Percentiles rank a stretch among this genome's conserved stretches.
Evolutionary conservation across 92 coral and sea anemone genomes (phyloP).

Genomic region (Galaxea fascicularis): DNA sequence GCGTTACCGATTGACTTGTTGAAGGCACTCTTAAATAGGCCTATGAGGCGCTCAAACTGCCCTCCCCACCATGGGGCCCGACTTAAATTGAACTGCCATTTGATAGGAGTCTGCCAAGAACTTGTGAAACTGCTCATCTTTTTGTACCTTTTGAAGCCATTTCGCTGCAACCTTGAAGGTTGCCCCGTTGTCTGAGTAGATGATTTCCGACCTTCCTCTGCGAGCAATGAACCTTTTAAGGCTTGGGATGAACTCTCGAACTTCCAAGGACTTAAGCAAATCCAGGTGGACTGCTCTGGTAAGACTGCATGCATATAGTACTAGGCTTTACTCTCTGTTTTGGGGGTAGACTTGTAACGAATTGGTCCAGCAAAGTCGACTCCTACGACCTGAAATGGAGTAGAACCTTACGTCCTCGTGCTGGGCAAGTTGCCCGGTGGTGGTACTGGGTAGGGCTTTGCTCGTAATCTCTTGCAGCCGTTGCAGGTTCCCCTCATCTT

Average conservation of each 20-base stretch:
- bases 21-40: no score
- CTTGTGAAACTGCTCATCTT: neutral
- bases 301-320: no score
- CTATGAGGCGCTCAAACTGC: no score
- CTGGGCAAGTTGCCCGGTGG: constrained; percentile 31
- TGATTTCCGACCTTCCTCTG: neutral
- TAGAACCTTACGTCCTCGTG: no score
- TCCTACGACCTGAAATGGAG: neutral
- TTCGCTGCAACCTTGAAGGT: no score
- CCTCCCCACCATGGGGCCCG: no score
- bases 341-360: neutral
- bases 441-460: constrained; percentile 10
- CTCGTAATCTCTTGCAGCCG: constrained; percentile 16
- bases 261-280: neutral
- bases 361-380: no score
- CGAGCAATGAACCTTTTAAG: constrained; percentile 2
- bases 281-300: constrained; percentile 18
- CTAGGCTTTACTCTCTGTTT: no score
- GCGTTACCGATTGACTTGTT: no score
- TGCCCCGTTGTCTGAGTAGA: no score
- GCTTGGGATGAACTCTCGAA: neutral
- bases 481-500: neutral
- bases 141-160: neutral
- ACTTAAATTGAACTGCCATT: no score
- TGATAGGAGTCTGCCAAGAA: neutral